Evolutionary conservation across 2,113 vertebrate species (phyloP).

Genomic region (Carassius gibelio): DNA sequence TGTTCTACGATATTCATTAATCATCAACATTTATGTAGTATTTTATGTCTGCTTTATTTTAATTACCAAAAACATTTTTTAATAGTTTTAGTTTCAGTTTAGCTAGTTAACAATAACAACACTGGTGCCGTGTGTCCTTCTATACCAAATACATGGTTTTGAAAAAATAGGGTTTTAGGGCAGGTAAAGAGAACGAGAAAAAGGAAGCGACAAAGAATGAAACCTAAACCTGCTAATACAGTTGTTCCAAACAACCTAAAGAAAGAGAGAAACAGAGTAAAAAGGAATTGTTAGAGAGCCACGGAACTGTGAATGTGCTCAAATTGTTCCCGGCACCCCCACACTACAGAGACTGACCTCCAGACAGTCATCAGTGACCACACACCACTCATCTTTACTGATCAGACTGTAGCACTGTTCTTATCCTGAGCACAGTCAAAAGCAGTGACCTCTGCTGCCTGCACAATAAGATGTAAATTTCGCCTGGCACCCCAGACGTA

Average conservation of each 20-base stretch:
- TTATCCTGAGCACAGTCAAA: conserved; percentile 42
- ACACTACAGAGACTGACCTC: not conserved
- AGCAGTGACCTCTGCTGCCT: conserved; percentile 37
- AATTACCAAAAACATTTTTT: not conserved
- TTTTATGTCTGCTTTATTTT: not conserved
- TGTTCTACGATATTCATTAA: too few relatives aligned
- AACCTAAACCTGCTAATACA: not conserved
- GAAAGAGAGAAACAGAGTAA: not conserved
- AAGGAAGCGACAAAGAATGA: too few relatives aligned
- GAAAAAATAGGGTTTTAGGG: too few relatives aligned
- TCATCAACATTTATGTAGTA: not conserved
- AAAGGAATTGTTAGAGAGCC: not conserved
- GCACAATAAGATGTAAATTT: conserved; percentile 11
- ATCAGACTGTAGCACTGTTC: conserved; percentile 34
- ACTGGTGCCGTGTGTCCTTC: not conserved
- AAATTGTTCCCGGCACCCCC: not conserved
- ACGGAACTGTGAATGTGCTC: not conserved
- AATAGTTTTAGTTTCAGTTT: not conserved
- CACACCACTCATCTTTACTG: conserved; percentile 26
- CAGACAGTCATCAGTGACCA: conserved; percentile 32
- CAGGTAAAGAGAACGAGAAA: too few relatives aligned
- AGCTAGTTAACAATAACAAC: not conserved
- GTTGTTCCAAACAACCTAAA: not conserved
- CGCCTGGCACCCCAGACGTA: not conserved
- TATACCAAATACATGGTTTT: too few relatives aligned